These are phyloP conservation scores for Chrysocyon brachyurus DNA, from an alignment of 2,797 vertebrate genomes.

Conservation along the genomic window DNA sequence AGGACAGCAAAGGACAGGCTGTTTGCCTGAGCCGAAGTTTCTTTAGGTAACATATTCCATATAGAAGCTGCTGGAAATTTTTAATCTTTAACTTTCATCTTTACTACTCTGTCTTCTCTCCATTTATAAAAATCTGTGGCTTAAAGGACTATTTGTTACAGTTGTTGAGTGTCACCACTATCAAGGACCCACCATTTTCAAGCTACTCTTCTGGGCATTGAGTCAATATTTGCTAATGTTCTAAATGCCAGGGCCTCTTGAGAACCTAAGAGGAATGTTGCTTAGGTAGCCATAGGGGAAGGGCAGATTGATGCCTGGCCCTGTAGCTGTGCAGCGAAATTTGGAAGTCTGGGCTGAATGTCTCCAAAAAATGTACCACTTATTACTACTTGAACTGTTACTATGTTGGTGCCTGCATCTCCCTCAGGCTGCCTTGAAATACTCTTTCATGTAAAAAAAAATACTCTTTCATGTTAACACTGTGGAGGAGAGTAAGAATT, in stretches of 20 bases:
- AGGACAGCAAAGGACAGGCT: background rate
- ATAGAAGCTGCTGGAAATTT: conserved; percentile 43
- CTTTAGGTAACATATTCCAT: conserved; percentile 18
- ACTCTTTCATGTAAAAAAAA: background rate
- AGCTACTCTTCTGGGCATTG: conserved; percentile 22
- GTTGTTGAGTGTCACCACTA: background rate
- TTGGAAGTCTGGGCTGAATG: conserved; percentile 23
- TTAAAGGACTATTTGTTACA: conserved; percentile 46
- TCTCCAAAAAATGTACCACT: conserved; percentile 18
- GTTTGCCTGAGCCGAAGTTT: conserved; percentile 3
- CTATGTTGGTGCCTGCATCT: background rate
- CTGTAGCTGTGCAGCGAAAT: background rate
- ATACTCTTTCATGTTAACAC: conserved; percentile 43
- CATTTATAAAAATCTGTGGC: background rate
- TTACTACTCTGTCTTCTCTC: background rate
- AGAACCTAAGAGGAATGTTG: conserved; percentile 56
- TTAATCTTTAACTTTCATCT: conserved; percentile 19
- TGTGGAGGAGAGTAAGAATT: conserved; percentile 79
- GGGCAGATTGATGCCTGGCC: conserved; percentile 26
- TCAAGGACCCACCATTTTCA: conserved; percentile 23
- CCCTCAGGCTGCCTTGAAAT: conserved; percentile 33
- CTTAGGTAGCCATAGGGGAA: conserved; percentile 46
- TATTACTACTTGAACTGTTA: background rate
- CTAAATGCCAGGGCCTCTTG: conserved; percentile 63
- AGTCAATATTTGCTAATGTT: conserved; percentile 78